Conservation (phyloP, 2,888 invertebrate species). For the Muscina levida region DNA sequence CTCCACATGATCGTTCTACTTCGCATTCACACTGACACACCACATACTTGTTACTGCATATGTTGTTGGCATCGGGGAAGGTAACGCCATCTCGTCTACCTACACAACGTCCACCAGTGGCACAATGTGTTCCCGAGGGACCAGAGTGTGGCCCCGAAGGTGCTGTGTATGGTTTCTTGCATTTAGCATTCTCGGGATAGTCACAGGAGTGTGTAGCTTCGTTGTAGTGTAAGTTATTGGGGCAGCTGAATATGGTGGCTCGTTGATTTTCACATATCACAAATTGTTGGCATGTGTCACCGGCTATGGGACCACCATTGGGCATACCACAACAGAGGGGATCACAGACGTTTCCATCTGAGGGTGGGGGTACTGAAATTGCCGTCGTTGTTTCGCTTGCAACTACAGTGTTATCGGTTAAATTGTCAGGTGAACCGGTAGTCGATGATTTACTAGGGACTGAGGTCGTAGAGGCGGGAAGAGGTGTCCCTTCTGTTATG, state of each 20-base stretch:
- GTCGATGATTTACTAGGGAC: too few species aligned
- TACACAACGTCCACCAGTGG: conserved; percentile 68
- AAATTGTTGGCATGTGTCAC: conserved; percentile 65
- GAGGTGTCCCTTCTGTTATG: too few species aligned
- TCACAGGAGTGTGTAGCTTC: conserved; percentile 66
- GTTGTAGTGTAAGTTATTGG: conserved; percentile 71
- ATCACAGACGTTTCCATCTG: conserved; percentile 42
- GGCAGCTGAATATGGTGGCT: conserved; percentile 64
- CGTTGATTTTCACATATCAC: conserved; percentile 65
- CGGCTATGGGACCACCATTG: conserved; percentile 45
- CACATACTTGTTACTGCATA: conserved; percentile 67
- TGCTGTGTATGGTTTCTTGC: conserved; percentile 68
- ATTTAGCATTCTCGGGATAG: conserved; percentile 70
- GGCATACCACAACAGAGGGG: conserved; percentile 53
- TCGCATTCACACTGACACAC: conserved; percentile 75
- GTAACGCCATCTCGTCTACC: conserved; percentile 67
- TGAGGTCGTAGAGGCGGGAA: not conserved
- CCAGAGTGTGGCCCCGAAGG: conserved; percentile 73
- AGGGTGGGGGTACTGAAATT: conserved; percentile 36
- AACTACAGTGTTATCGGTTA: not conserved
- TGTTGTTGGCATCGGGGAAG: conserved; percentile 47
- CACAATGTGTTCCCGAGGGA: conserved; percentile 73
- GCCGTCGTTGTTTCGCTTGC: not conserved
- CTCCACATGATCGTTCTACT: conserved; percentile 65
- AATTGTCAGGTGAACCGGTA: too few species aligned